Evolutionary conservation across 37 sponge, comb jelly and placozoan species (phyloP).

Genomic region (Cliona cf. orientalis): DNA sequence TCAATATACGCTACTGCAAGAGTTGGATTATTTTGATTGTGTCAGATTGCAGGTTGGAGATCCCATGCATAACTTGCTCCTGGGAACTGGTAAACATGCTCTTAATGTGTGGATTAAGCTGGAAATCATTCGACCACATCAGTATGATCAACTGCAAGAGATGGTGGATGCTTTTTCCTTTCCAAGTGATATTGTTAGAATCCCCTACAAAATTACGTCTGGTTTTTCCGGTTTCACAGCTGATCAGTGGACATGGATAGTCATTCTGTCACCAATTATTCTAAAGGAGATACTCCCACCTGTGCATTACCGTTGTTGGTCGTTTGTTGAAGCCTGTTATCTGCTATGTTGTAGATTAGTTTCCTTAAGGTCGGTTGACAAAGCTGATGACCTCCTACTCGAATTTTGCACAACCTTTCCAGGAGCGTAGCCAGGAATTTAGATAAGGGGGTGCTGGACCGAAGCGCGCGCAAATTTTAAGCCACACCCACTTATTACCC

Average conservation of each 20-base stretch:
- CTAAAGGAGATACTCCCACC: too few species aligned
- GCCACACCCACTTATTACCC: too few species aligned
- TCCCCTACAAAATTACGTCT: slow-evolving; percentile 14
- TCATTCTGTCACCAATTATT: too few species aligned
- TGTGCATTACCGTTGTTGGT: too few species aligned
- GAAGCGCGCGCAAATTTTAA: too few species aligned
- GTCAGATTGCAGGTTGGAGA: not conserved
- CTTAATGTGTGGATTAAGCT: not conserved
- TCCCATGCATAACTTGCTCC: not conserved
- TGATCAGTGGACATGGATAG: not conserved
- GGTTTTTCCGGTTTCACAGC: slow-evolving; percentile 3
- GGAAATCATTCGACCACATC: not conserved
- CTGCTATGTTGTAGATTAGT: too few species aligned
- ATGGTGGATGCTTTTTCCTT: not conserved
- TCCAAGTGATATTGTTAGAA: slow-evolving; percentile 1
- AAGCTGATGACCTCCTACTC: too few species aligned
- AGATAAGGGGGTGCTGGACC: too few species aligned
- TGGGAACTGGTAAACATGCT: not conserved
- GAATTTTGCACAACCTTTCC: too few species aligned
- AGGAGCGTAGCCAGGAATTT: too few species aligned
- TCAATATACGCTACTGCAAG: not conserved
- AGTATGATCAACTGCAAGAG: not conserved
- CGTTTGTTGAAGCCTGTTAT: too few species aligned
- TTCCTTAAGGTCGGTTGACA: too few species aligned
- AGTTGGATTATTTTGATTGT: not conserved